Evolutionary conservation across 2,888 invertebrate species (phyloP).

Genomic region (Lymantria monacha): DNA sequence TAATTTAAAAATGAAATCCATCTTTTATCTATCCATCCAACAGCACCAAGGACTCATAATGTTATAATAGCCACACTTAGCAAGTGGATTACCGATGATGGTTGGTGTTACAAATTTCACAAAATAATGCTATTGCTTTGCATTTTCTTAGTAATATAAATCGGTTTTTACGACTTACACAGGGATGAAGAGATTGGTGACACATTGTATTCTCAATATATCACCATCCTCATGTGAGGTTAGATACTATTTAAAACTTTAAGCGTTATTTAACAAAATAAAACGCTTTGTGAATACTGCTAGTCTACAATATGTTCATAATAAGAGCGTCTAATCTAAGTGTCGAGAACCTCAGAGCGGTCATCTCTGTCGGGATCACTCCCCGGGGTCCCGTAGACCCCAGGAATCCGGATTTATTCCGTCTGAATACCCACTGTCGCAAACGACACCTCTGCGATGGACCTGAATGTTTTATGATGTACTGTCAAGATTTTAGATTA

Average conservation of each 20-base stretch:
- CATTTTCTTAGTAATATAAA: too few relatives aligned
- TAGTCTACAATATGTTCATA: slow-evolving; percentile 41
- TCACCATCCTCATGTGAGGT: too few relatives aligned
- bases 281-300: slow-evolving; percentile 39
- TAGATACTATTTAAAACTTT: neutral
- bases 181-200: too few relatives aligned
- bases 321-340: slow-evolving; percentile 71
- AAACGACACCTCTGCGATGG: slow-evolving; percentile 66
- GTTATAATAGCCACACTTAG: too few relatives aligned
- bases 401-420: slow-evolving; percentile 73
- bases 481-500: slow-evolving; percentile 57
- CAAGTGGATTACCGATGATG: too few relatives aligned
- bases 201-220: too few relatives aligned
- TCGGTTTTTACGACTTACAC: too few relatives aligned
- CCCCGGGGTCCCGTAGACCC: slow-evolving; percentile 73
- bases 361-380: slow-evolving; percentile 76
- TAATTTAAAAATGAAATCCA: too few relatives aligned
- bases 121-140: too few relatives aligned
- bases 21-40: too few relatives aligned
- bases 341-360: slow-evolving; percentile 72
- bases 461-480: slow-evolving; percentile 62
- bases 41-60: too few relatives aligned
- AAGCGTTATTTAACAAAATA: neutral
- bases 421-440: slow-evolving; percentile 61
- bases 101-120: too few relatives aligned